Conservation (phyloP, 1,140 invertebrate species). For the Drosophila nigrodunni region DNA sequence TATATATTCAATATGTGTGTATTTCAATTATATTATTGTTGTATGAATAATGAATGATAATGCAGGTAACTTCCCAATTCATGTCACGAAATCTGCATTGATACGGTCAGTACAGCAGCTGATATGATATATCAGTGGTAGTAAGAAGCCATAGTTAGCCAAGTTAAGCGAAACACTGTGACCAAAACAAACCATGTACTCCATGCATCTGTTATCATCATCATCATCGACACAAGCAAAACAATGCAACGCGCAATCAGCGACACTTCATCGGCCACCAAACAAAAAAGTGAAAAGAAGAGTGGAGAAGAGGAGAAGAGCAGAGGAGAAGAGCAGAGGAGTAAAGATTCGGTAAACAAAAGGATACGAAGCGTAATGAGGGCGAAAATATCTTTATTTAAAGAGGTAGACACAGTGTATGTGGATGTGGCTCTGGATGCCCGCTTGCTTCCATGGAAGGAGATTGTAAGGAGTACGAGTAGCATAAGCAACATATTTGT, state of each 20-base stretch:
- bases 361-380: slow-evolving; percentile 80
- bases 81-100: slow-evolving; percentile 62
- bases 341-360: slow-evolving; percentile 63
- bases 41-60: not conserved
- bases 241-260: slow-evolving; percentile 83
- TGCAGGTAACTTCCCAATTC: slow-evolving; percentile 2
- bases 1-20: not conserved
- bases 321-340: no score
- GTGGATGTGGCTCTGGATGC: not conserved
- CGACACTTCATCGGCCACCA: slow-evolving; percentile 79
- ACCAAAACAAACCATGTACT: slow-evolving; percentile 25
- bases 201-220: slow-evolving; percentile 67
- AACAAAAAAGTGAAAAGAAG: slow-evolving; percentile 13
- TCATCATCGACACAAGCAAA: slow-evolving; percentile 65
- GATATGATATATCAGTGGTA: slow-evolving; percentile 56
- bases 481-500: slow-evolving; percentile 71
- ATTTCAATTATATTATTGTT: no score
- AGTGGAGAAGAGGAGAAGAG: no score
- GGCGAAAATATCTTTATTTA: slow-evolving; percentile 83
- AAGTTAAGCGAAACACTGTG: slow-evolving; percentile 58
- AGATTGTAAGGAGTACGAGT: slow-evolving; percentile 19
- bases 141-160: slow-evolving; percentile 22
- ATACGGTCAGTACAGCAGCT: slow-evolving; percentile 28
- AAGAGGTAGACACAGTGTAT: slow-evolving; percentile 36
- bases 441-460: slow-evolving; percentile 66